phyloP scores from a whole-genome alignment of 2,888 invertebrate genomes.

The Orgyia antiqua region DNA sequence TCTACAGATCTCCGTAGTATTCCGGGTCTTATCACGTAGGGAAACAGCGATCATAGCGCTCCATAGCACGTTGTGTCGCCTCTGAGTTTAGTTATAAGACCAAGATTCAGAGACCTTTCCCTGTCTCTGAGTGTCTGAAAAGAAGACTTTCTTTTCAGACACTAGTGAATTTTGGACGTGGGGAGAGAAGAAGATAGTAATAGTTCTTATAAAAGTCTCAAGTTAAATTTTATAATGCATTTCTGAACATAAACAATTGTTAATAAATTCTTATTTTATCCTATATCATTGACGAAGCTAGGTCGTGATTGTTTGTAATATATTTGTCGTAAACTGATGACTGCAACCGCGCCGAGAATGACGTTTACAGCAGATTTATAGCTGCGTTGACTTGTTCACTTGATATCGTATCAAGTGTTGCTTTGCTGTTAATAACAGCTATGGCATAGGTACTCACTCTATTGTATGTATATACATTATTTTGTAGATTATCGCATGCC shows the following conservation, averaged over 20 bases:
- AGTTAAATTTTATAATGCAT: no score
- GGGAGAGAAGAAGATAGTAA: no score
- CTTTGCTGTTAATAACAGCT: conserved; percentile 26
- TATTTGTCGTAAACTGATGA: conserved; percentile 40
- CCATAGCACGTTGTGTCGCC: no score
- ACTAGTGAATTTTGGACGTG: no score
- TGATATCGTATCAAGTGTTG: conserved; percentile 44
- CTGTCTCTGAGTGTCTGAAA: no score
- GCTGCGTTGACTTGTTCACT: conserved; percentile 58
- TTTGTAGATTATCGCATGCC: no score
- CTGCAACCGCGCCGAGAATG: conserved; percentile 48
- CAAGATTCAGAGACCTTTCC: no score
- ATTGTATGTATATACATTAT: conserved; percentile 20
- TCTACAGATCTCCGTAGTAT: no score
- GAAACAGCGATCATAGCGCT: no score
- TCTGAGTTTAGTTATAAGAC: neutral
- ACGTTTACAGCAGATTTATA: conserved; percentile 60
- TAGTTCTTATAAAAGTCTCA: no score
- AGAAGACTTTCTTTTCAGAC: no score
- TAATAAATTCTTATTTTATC: conserved; percentile 25
- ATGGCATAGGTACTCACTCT: conserved; percentile 21
- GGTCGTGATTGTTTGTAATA: conserved; percentile 35
- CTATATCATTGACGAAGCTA: conserved; percentile 30
- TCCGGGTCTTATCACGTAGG: no score
- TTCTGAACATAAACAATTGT: neutral